Base-by-base conservation (phyloP, 1,140 invertebrate species). In the Drosophila fuyamai region DNA sequence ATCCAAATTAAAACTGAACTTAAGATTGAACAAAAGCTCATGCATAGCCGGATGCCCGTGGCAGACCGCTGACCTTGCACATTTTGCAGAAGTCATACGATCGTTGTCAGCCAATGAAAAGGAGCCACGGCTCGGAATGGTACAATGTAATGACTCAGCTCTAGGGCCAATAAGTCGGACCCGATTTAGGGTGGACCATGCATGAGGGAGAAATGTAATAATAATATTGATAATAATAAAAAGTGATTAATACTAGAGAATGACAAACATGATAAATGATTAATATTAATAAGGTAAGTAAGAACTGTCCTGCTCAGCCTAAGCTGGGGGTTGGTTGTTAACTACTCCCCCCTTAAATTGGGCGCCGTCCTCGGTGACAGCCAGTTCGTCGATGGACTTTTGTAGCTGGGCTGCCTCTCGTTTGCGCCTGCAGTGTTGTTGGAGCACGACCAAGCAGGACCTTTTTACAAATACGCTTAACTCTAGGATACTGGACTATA, bases 31-130 rank as follows among this genome's bases (percentile, higher is more conserved):
- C 54, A 56, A 18, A 10, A 56, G 5, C 1, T 56, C 38, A 43
- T 43, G 54, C 23, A 41, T 43, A 13, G 7, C 40, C 54, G 23
- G 23, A 56, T 56, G 40, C 40, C 38, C 54, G 54, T 56, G 40
- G 38, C 54, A 56, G 18, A 43, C 23, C 54, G 23, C 54, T 43
- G 38, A 56, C 13, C 40, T 14, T n/a, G 38, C 54, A 56, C 13
- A 40, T 7, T 5, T 13, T 23, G 53, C 53, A 8, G 10, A 16
- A 55, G 53, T 50, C 27, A 10, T 27, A 41, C 13, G 36, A 55
- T 40, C 18, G 36, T 8, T 54, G 16, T 2, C 32, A 13, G 1
- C 32, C 51, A 55, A 41, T 41, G 18, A 55, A n/a, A 55, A 4
- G 12, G 9, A 55, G 16, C n/a, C 51, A 38, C 51, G 35, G 35